These are phyloP conservation scores for Lytechinus variegatus DNA, from an alignment of 35 echinoderm and acorn worm genomes.

Conservation along the genomic window DNA sequence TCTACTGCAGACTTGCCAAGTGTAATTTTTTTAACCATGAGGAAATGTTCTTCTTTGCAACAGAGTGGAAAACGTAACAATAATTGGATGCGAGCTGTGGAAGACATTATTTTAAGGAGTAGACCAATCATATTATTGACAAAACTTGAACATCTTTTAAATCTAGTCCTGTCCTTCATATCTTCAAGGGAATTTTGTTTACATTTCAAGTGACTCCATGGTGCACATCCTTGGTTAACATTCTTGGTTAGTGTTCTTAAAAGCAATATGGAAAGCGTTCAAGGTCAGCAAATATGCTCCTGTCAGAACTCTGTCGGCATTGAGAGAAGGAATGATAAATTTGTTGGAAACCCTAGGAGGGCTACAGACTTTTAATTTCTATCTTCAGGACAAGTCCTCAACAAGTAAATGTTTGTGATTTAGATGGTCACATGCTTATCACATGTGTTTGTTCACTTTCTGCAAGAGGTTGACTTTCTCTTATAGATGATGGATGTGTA, in stretches of 20 bases:
- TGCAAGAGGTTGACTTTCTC: not conserved
- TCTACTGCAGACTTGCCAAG: not conserved
- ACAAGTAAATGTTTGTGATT: not conserved
- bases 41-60: not conserved
- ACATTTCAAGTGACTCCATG: too few species aligned
- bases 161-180: too few species aligned
- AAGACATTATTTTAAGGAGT: not conserved
- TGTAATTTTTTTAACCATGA: not conserved
- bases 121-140: not conserved
- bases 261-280: not conserved
- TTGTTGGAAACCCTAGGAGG: not conserved
- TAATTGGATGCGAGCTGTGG: not conserved
- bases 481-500: not conserved
- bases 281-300: not conserved
- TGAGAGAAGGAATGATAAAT: not conserved
- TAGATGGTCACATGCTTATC: not conserved
- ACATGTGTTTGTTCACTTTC: not conserved
- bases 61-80: not conserved
- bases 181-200: too few species aligned
- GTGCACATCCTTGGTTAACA: too few species aligned
- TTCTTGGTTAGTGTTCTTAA: not conserved
- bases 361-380: not conserved
- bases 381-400: not conserved
- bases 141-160: too few species aligned
- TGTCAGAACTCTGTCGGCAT: not conserved